Conservation (phyloP, 2,113 vertebrate genomes). For the Ancistrus triradiatus region DNA sequence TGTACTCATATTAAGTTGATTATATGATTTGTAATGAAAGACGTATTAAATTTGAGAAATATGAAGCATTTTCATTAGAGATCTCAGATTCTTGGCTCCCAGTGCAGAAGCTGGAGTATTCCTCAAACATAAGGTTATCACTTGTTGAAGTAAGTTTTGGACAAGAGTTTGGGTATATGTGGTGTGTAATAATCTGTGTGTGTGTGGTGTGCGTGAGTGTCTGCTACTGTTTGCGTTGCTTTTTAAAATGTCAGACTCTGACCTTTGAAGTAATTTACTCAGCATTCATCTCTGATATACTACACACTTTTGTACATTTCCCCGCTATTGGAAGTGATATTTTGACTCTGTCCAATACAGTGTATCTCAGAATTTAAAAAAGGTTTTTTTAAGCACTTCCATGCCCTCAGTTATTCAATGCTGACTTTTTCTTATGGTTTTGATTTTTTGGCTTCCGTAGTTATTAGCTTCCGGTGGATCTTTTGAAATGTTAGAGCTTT, state of each 20-base stretch:
- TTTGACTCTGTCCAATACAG: background rate
- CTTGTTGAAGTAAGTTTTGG: too few species aligned
- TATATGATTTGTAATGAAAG: too few species aligned
- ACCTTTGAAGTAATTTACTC: constrained; percentile 68
- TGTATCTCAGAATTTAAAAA: background rate
- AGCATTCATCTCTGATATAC: constrained; percentile 45
- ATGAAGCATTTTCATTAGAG: too few species aligned
- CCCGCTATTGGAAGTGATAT: background rate
- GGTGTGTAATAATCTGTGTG: background rate
- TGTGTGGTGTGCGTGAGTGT: constrained; percentile 10
- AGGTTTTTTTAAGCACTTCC: background rate
- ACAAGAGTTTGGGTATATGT: background rate
- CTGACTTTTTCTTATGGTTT: background rate
- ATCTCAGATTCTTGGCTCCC: too few species aligned
- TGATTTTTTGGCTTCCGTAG: background rate
- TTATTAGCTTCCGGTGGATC: too few species aligned
- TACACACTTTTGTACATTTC: constrained; percentile 38
- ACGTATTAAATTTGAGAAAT: too few species aligned
- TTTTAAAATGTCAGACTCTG: constrained; percentile 70
- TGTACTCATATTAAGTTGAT: too few species aligned
- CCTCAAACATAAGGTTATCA: too few species aligned
- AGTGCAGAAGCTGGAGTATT: too few species aligned
- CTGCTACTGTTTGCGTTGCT: constrained; percentile 48
- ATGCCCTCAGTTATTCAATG: background rate
- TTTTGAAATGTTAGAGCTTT: too few species aligned